A percentile compares a stretch with the other conserved stretches of the same genome.
Conservation (phyloP, 2,113 vertebrate species). For the Raja brachyura region DNA sequence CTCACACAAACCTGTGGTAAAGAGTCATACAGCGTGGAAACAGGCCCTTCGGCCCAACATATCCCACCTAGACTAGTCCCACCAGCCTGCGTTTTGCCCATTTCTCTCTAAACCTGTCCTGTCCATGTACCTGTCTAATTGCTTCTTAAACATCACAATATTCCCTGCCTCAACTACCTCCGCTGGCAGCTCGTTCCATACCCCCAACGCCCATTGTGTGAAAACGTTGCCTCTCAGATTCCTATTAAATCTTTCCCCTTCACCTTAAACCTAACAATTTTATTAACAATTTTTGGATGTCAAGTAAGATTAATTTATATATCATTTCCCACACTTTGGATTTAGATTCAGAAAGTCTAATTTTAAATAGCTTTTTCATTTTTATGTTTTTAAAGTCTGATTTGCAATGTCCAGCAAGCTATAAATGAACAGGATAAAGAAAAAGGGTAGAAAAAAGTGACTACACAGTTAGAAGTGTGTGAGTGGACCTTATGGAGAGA, state of each 20-base stretch:
- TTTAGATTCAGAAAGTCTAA: not conserved
- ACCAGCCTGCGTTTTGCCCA: no score
- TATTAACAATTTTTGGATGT: not conserved
- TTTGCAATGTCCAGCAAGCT: not conserved
- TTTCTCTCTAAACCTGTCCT: no score
- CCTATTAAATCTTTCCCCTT: no score
- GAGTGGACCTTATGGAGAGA: not conserved
- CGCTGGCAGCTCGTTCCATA: no score
- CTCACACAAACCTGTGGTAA: not conserved
- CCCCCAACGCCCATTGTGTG: no score
- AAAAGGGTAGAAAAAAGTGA: not conserved
- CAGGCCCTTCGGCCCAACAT: no score
- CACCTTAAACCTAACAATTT: no score
- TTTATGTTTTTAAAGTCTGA: not conserved
- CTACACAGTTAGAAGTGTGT: not conserved
- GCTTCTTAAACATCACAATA: no score
- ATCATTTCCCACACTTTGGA: not conserved
- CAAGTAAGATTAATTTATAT: not conserved
- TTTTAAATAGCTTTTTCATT: not conserved
- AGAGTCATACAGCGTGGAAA: not conserved
- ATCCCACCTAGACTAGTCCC: no score
- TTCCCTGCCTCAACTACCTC: no score
- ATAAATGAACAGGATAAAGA: not conserved
- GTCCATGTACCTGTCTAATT: no score
- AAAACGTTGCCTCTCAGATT: no score